Base-by-base conservation (phyloP, 2,888 invertebrate species). In the Agriopis aurantiaria region DNA sequence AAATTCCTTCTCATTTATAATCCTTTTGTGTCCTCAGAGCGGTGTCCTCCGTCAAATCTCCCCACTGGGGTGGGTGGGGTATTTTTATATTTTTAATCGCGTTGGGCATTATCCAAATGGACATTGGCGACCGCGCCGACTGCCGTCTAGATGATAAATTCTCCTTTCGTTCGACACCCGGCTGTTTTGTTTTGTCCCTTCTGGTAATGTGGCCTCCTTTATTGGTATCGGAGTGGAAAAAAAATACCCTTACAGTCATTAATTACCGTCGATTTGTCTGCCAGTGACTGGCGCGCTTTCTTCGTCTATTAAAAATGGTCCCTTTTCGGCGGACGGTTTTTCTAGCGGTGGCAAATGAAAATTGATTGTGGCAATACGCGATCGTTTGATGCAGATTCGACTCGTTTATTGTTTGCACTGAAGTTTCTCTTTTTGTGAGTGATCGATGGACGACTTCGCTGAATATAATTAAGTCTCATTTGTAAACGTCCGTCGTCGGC, bases 1-100 rank as follows among this genome's bases (percentile, higher is more conserved):
- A 93, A 94, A 94, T 94, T 94, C 94, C 94, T 94, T 93, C 94
- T 94, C 94, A 94, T 94, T 94, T 94, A 94, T 94, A 94, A 94
- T 94, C 94, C 94, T 94, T 94, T 94, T 94, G 94, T 94, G 93
- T 94, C 93, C 92, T 93, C 92, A 89, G 91, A 88, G 92, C 91
- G 91, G 92, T 90, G 92, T 93, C 94, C 93, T 93, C 93, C 93
- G 93, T 92, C 93, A 91, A 89, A 88, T 84, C 87, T 86, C 81
- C 86, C 86, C 75, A 69, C 65, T 80, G 79, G 84, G 83, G 80
- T 76, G 83, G 63, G 85, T 81, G 89, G 91, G 91, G 91, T 93
- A 94, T 94, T 94, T 94, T 94, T 94, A 94, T 94, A 94, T 94
- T 94, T 94, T 94, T 94, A 94, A 94, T 94, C 94, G 94, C 92